Evolutionary conservation across 2,797 vertebrate species (phyloP).

Genomic region (Alfaro cultratus): DNA sequence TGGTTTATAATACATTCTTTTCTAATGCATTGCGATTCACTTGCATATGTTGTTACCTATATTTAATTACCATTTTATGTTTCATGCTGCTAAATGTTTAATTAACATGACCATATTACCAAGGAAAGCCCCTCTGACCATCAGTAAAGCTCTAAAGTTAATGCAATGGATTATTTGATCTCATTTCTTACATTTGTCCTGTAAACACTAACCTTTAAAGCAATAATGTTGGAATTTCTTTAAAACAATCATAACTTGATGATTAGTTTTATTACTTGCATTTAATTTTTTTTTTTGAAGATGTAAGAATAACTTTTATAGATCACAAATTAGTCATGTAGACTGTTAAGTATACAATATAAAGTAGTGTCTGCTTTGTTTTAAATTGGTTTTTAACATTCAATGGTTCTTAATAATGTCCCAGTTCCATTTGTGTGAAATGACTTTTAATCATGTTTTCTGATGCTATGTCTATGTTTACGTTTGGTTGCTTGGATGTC

Average conservation of each 20-base stretch:
- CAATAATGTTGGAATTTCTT: background rate
- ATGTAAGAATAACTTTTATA: background rate
- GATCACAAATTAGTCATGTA: background rate
- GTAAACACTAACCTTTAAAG: background rate
- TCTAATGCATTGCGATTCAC: background rate
- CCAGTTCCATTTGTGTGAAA: no score
- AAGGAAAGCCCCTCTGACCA: background rate
- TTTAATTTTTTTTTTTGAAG: background rate
- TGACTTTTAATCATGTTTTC: background rate
- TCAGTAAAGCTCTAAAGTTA: background rate
- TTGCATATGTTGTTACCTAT: background rate
- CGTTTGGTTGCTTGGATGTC: background rate
- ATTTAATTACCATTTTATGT: background rate
- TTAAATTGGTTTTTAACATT: no score
- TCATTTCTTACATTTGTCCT: background rate
- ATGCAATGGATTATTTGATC: background rate
- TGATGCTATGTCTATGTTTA: background rate
- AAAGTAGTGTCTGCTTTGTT: background rate
- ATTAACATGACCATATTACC: background rate
- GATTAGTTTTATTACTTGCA: background rate
- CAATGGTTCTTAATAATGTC: background rate
- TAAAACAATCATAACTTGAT: background rate
- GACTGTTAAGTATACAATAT: background rate
- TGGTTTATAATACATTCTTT: background rate
- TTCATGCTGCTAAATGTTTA: background rate